Evolutionary conservation across 2,888 invertebrate species (phyloP).

Genomic region (Drosophila infuscata): DNA sequence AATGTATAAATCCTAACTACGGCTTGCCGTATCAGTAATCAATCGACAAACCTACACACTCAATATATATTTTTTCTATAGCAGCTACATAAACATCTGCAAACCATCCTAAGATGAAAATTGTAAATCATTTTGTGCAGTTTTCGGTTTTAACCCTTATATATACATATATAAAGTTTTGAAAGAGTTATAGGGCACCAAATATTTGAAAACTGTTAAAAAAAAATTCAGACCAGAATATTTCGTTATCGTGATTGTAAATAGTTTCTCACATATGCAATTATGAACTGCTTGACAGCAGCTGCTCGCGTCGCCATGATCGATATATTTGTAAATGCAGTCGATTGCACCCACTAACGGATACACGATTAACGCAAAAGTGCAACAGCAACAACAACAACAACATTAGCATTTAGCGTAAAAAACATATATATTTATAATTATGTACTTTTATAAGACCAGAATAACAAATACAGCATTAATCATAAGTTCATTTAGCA

Average conservation of each 20-base stretch:
- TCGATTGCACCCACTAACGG: constrained; percentile 8
- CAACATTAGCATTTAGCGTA: constrained; percentile 2
- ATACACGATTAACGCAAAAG: constrained; percentile 8
- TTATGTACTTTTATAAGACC: constrained; percentile 37
- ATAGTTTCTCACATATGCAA: constrained; percentile 34
- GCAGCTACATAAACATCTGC: constrained; percentile 15
- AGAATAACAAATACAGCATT: constrained; percentile 31
- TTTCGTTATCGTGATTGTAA: constrained; percentile 32
- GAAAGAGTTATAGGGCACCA: not conserved
- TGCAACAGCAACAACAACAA: constrained; percentile 3
- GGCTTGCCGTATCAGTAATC: constrained; percentile 21
- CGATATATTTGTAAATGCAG: constrained; percentile 17
- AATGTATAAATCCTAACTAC: constrained; percentile 8
- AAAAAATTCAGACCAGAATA: constrained; percentile 1
- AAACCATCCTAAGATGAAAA: constrained; percentile 5
- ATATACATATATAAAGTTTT: not conserved
- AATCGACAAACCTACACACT: constrained; percentile 16
- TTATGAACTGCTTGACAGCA: constrained; percentile 21
- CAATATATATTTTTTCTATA: constrained; percentile 11
- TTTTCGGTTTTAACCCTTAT: not conserved
- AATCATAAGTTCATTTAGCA: constrained; percentile 63
- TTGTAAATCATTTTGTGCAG: not conserved
- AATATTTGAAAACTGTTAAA: constrained; percentile 1
- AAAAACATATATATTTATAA: constrained; percentile 7
- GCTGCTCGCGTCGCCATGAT: constrained; percentile 14